Base-by-base conservation (phyloP, 2,797 vertebrate genomes). In the Acanthopagrus latus region DNA sequence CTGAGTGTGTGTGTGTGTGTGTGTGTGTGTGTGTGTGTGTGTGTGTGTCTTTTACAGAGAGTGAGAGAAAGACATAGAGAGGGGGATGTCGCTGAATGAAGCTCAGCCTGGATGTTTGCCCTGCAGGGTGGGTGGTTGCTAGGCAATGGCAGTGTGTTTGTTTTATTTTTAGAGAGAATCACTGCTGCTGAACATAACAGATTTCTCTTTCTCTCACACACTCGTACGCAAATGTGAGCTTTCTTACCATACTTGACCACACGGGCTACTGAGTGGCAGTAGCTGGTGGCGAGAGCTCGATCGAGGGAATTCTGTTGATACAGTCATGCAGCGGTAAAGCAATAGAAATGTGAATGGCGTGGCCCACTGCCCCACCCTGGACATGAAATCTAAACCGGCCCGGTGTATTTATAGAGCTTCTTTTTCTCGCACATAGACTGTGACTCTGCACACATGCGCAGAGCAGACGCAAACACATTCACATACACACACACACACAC, bases 91-190 rank as follows among this genome's bases (percentile, higher is more conserved):
- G 76, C 81, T 93, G 93, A 94, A 94, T 95, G 90, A 93, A 94
- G 91, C 92, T 82, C 82, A 93, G 89, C 82, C 88, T 91, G 88
- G 88, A 91, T 94, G 93, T 95, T 95, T 94, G 92, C 90, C 90
- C 87, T 86, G 84, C 80, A 88, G 91, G 91, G 87, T 92, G 91
- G 89, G 82, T 87, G 90, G 94, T 95, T 94, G 94, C 95, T 92
- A 93, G 77, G 95, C 91, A 82, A 92, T 75, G 72, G 71, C 85
- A 76, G 86, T 87, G 90, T 94, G 93, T 95, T 95, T 94, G 92
- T 94, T 93, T 95, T 95, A 95, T 95, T 95, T 95, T 95, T 95
- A 95, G 93, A 92, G 85, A 86, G 86, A 89, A 92, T 93, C 88
- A 81, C 89, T 88, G 87, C 89, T 85, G 86, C 82, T 82, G 88